Percentiles rank a stretch among this genome's conserved stretches.
phyloP scores from a whole-genome alignment of 2,113 vertebrate genomes.

The Turnix velox region DNA sequence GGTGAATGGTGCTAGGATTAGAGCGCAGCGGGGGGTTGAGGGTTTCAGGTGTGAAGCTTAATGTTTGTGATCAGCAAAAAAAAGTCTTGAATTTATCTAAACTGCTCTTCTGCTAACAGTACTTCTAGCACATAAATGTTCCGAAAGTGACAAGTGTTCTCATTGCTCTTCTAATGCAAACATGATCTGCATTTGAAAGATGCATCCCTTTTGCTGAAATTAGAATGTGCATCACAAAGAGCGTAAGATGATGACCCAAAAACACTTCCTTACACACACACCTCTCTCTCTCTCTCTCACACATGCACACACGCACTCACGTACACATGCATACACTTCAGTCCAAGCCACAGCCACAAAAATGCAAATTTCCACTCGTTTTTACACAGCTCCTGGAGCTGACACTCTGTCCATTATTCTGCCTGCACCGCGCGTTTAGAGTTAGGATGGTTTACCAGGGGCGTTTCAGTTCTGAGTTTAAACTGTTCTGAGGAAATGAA shows the following conservation, averaged over 20 bases:
- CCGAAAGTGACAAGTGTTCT: slow-evolving; percentile 86
- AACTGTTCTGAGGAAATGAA: not conserved
- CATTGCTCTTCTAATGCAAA: slow-evolving; percentile 83
- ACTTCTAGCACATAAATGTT: slow-evolving; percentile 88
- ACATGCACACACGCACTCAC: not conserved
- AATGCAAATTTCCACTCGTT: slow-evolving; percentile 38
- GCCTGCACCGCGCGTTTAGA: slow-evolving; percentile 23
- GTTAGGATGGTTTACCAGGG: slow-evolving; percentile 36
- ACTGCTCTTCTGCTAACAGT: slow-evolving; percentile 88
- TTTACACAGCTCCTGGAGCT: slow-evolving; percentile 5
- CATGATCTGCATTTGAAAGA: slow-evolving; percentile 87
- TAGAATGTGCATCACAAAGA: slow-evolving; percentile 81
- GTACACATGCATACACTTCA: not conserved
- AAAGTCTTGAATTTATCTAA: slow-evolving; percentile 88
- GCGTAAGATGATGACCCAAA: slow-evolving; percentile 77
- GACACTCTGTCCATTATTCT: slow-evolving; percentile 26
- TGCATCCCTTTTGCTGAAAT: slow-evolving; percentile 79
- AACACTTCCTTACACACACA: slow-evolving; percentile 46
- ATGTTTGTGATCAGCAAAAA: slow-evolving; percentile 86
- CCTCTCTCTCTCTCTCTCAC: not conserved
- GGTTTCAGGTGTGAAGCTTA: slow-evolving; percentile 90
- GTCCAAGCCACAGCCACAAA: slow-evolving; percentile 22
- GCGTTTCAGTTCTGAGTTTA: slow-evolving; percentile 24
- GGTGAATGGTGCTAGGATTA: slow-evolving; percentile 91
- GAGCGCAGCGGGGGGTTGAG: slow-evolving; percentile 83